These are phyloP conservation scores for Pocota personata DNA, from an alignment of 2,888 invertebrate genomes.

Conservation along the genomic window DNA sequence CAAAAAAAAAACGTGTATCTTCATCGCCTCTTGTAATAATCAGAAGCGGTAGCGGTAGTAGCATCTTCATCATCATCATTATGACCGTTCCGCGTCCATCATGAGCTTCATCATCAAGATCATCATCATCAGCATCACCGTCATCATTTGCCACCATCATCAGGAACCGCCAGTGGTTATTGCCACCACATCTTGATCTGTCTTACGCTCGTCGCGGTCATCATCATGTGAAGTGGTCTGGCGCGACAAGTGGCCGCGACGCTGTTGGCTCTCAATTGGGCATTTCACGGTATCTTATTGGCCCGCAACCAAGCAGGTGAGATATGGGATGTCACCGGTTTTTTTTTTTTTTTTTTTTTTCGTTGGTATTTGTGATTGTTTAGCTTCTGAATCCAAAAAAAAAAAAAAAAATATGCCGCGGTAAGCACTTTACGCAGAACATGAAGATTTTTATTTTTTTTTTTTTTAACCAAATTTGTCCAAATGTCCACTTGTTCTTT, in stretches of 20 bases:
- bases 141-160: conserved; percentile 57
- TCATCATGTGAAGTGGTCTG: conserved; percentile 59
- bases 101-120: conserved; percentile 42
- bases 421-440: conserved; percentile 57
- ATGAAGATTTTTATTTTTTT: neutral
- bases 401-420: conserved; percentile 17
- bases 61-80: conserved; percentile 62
- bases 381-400: conserved; percentile 23
- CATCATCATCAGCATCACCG: conserved; percentile 27
- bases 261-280: conserved; percentile 52
- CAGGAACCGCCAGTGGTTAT: conserved; percentile 41
- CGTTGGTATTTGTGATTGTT: neutral
- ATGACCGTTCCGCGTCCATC: conserved; percentile 42
- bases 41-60: conserved; percentile 51
- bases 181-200: conserved; percentile 58
- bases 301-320: conserved; percentile 59
- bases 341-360: too few relatives aligned
- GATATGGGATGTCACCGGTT: conserved; percentile 43
- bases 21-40: conserved; percentile 56
- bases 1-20: conserved; percentile 36
- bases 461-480: conserved; percentile 23
- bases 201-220: conserved; percentile 44
- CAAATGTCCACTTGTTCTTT: conserved; percentile 61
- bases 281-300: conserved; percentile 60
- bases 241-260: conserved; percentile 65